These are phyloP conservation scores for Phasia obesa DNA, from an alignment of 2,888 invertebrate genomes.

Conservation along the genomic window DNA sequence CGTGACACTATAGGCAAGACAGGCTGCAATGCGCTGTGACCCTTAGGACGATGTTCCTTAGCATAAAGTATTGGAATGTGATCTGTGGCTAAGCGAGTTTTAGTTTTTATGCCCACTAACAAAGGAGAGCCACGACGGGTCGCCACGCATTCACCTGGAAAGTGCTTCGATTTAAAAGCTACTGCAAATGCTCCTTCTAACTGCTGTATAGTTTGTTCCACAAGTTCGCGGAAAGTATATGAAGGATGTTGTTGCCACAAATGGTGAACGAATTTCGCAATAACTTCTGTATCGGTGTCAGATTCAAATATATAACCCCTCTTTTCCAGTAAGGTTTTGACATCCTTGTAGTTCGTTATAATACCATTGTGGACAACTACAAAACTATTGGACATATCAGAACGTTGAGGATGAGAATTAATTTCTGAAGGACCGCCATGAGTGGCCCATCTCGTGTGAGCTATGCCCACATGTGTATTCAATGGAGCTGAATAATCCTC, in stretches of 20 bases:
- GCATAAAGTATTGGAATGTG: slow-evolving; percentile 98
- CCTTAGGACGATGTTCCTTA: slow-evolving; percentile 86
- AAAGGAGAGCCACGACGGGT: slow-evolving; percentile 98
- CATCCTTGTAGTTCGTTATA: slow-evolving; percentile 97
- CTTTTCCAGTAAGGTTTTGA: slow-evolving; percentile 95
- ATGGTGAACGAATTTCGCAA: slow-evolving; percentile 97
- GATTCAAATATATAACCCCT: slow-evolving; percentile 97
- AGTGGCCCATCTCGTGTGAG: slow-evolving; percentile 99
- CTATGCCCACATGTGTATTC: slow-evolving; percentile 97
- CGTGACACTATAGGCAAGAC: slow-evolving; percentile 89
- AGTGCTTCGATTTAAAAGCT: slow-evolving; percentile 97
- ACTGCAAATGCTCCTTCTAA: slow-evolving; percentile 99
- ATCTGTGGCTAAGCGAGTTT: slow-evolving; percentile 95
- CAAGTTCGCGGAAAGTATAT: slow-evolving; percentile 96
- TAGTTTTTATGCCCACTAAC: slow-evolving; percentile 98
- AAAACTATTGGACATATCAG: slow-evolving; percentile 92
- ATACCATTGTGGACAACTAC: slow-evolving; percentile 98
- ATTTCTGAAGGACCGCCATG: slow-evolving; percentile 97
- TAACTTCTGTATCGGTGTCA: slow-evolving; percentile 99
- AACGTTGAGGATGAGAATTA: slow-evolving; percentile 99
- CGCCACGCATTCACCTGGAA: slow-evolving; percentile 98
- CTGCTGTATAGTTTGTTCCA: slow-evolving; percentile 98
- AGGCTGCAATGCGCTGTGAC: slow-evolving; percentile 82
- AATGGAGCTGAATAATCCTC: slow-evolving; percentile 88
- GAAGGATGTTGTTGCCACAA: slow-evolving; percentile 94